Conservation (phyloP, 2,888 invertebrate species). For the Drosophila niveifrons region DNA sequence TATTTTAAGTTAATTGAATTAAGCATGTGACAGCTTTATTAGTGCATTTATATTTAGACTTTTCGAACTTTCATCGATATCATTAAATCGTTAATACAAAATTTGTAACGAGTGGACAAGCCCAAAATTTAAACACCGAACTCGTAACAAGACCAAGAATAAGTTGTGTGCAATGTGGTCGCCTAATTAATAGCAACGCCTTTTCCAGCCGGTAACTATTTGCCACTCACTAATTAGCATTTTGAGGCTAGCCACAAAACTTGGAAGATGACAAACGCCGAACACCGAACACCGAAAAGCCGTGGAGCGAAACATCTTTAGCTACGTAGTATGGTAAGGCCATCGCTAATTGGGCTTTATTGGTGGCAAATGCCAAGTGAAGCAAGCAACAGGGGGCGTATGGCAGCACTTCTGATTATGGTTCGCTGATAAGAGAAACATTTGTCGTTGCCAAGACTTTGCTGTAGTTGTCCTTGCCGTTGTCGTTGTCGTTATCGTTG, state of each 20-base stretch:
- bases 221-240: conserved; percentile 77
- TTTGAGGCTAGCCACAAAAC: conserved; percentile 59
- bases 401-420: conserved; percentile 47
- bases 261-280: conserved; percentile 28
- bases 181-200: conserved; percentile 54
- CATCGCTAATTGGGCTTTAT: conserved; percentile 73
- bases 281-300: conserved; percentile 5
- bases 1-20: conserved; percentile 4
- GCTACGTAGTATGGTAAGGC: background rate
- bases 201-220: conserved; percentile 61
- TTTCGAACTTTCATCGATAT: background rate
- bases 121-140: background rate
- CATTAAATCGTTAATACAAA: background rate
- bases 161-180: conserved; percentile 30
- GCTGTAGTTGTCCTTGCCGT: background rate
- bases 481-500: background rate
- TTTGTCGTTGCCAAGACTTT: conserved; percentile 57
- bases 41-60: background rate
- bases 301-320: conserved; percentile 12
- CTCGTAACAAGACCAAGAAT: conserved; percentile 2
- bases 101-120: background rate
- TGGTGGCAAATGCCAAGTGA: conserved; percentile 75
- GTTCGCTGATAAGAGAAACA: conserved; percentile 57
- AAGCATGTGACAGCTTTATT: too few relatives aligned
- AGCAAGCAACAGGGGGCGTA: conserved; percentile 29